A percentile compares a stretch with the other conserved stretches of the same genome.
phyloP scores from a whole-genome alignment of 2,797 vertebrate species.

The Pyrocephalus nanus region DNA sequence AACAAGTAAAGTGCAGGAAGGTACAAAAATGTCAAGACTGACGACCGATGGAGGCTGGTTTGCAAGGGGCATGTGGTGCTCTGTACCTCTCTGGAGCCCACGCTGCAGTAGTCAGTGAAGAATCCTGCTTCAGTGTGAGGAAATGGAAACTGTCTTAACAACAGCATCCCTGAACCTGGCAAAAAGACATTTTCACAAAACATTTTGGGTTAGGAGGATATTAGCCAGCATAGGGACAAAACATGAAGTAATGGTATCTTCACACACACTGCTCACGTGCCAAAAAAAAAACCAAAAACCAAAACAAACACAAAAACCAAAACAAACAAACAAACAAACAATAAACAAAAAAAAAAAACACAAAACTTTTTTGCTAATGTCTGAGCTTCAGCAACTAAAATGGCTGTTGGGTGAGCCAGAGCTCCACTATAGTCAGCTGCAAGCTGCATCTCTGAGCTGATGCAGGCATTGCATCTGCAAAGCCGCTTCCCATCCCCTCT shows the following conservation, averaged over 20 bases:
- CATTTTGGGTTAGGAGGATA: not conserved
- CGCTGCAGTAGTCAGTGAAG: rapidly evolving
- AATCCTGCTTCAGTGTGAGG: not conserved
- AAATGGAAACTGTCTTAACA: not conserved
- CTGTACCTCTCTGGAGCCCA: rapidly evolving
- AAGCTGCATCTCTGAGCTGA: not conserved
- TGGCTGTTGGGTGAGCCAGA: not conserved
- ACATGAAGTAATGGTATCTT: not conserved
- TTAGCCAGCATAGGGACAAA: not conserved
- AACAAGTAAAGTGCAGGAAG: rapidly evolving
- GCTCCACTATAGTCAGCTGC: not conserved
- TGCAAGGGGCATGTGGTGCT: not conserved
- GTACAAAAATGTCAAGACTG: not conserved
- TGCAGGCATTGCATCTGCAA: not conserved
- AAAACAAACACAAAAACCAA: too few species aligned
- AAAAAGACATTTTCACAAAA: not conserved
- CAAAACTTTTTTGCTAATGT: not conserved
- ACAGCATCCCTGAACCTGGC: not conserved
- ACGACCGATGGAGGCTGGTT: rapidly evolving
- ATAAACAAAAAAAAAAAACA: not conserved
- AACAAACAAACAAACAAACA: too few species aligned
- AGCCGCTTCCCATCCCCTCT: not conserved
- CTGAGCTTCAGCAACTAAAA: not conserved
- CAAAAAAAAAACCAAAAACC: too few species aligned
- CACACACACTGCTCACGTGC: not conserved